Evolutionary conservation across 2,113 vertebrate genomes (phyloP), one percentile per base, ranked within the genome.

Genomic region (Myrmophylax atrothorax): DNA sequence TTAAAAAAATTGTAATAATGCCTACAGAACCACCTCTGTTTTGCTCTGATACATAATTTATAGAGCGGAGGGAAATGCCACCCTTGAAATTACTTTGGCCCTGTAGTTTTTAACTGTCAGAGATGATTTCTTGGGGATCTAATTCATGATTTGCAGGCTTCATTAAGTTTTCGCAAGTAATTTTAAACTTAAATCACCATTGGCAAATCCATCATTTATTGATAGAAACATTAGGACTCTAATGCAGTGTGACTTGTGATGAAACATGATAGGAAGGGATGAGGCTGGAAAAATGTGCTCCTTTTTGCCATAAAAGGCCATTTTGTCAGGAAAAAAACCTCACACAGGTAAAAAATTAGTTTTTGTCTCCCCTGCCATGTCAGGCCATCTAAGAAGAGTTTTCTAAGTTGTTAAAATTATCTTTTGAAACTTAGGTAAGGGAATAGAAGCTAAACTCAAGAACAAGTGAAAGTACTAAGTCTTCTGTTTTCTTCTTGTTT

Each of bases 141-240:
- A 93, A 93, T 93, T 96, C 52, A 9, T 72, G 81, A 96, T 96
- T 95, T 96, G 84, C 84, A 93, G 93, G 95, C 93, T 97, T 96
- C 94, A 95, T 96, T 96, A 97, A 69, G 55, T 91, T 96, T 96
- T 95, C 0, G 2, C 79, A 95, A 96, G 92, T 82, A 93, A 96
- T 97, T 97, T 97, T 91, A 94, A 96, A 97, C 93, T 97, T 92
- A 87, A 94, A 96, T 94, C 95, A 96, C 87, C 86, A 87, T 75
- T 88, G 73, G 81, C 72, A 96, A 96, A 97, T 96, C 76, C 89
- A 97, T 97, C 81, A 95, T 93, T 96, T 97, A 97, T 96, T 97
- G 97, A 97, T 69, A 93, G 90, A 96, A 96, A 93, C 92, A 93
- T 97, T 91, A 96, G 44, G 76, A 58, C 58, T 92, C 78, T 89